These are phyloP conservation scores for Drosophila robusta DNA, from an alignment of 2,888 invertebrate genomes.

Conservation along the genomic window DNA sequence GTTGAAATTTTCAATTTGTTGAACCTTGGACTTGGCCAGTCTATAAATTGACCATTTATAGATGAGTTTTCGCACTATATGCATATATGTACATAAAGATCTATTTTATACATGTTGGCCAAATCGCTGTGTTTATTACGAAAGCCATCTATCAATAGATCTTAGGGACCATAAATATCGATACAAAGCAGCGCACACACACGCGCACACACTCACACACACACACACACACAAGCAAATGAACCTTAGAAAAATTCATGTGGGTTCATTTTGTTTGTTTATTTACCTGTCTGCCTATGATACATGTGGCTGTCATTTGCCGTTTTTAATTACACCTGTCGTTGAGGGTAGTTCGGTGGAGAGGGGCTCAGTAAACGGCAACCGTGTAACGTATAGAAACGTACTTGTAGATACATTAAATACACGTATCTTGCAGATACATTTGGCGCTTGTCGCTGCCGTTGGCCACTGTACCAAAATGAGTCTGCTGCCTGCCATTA, in stretches of 20 bases:
- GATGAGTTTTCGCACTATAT: conserved; percentile 1
- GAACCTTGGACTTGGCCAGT: conserved; percentile 38
- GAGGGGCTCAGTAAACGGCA: background rate
- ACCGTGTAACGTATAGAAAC: conserved; percentile 9
- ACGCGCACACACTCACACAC: background rate
- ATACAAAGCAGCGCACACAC: conserved; percentile 19
- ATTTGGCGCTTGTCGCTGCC: conserved; percentile 27
- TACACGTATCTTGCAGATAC: conserved; percentile 55
- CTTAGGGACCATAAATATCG: conserved; percentile 33
- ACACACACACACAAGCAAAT: conserved; percentile 3
- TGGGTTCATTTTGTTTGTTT: conserved; percentile 15
- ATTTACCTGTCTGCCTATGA: conserved; percentile 55
- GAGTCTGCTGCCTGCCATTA: conserved; percentile 45
- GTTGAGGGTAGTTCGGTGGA: conserved; percentile 2
- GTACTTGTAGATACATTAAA: conserved; percentile 40
- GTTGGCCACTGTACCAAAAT: conserved; percentile 15
- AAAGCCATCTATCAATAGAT: conserved; percentile 55
- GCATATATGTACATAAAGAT: background rate
- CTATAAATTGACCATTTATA: conserved; percentile 17
- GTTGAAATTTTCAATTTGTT: conserved; percentile 11
- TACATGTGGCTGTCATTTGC: conserved; percentile 72
- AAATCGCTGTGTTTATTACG: conserved; percentile 54
- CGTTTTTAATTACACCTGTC: conserved; percentile 72
- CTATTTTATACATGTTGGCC: conserved; percentile 7
- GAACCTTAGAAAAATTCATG: conserved; percentile 23